These are phyloP conservation scores for Oligia latruncula DNA, from an alignment of 2,888 invertebrate species.

Conservation along the genomic window DNA sequence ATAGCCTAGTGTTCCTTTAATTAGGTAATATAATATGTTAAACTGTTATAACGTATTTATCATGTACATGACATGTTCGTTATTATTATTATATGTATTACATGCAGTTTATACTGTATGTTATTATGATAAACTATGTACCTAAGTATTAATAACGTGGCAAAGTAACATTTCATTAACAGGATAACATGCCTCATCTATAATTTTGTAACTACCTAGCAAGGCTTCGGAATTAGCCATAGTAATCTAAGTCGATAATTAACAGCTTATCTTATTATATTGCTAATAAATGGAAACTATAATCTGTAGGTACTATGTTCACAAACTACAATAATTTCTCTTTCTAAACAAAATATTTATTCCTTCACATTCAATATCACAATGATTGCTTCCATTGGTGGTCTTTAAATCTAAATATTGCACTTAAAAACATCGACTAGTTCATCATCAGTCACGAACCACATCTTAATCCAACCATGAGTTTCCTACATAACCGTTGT, in stretches of 20 bases:
- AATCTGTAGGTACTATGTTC: slow-evolving; percentile 49
- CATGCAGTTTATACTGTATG: slow-evolving; percentile 29
- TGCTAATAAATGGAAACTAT: slow-evolving; percentile 58
- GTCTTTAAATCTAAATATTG: slow-evolving; percentile 75
- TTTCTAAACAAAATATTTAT: slow-evolving; percentile 67
- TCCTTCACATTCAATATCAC: slow-evolving; percentile 80
- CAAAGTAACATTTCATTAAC: slow-evolving; percentile 45
- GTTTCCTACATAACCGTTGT: slow-evolving; percentile 54
- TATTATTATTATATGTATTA: slow-evolving; percentile 25
- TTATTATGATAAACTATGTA: slow-evolving; percentile 33
- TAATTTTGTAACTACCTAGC: slow-evolving; percentile 41
- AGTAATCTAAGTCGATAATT: slow-evolving; percentile 30
- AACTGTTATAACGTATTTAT: slow-evolving; percentile 44
- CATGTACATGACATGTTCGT: slow-evolving; percentile 45
- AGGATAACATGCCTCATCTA: slow-evolving; percentile 42
- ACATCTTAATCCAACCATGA: slow-evolving; percentile 56
- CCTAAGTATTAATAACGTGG: slow-evolving; percentile 28
- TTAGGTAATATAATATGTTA: slow-evolving; percentile 40
- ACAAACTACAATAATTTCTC: slow-evolving; percentile 52
- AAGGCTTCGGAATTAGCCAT: slow-evolving; percentile 51
- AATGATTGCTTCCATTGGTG: slow-evolving; percentile 81
- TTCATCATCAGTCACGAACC: slow-evolving; percentile 67
- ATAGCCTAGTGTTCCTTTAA: slow-evolving; percentile 57
- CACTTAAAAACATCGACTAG: slow-evolving; percentile 74
- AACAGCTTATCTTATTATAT: slow-evolving; percentile 42